These are phyloP conservation scores for Picus viridis DNA, from an alignment of 2,797 vertebrate species.

Conservation along the genomic window DNA sequence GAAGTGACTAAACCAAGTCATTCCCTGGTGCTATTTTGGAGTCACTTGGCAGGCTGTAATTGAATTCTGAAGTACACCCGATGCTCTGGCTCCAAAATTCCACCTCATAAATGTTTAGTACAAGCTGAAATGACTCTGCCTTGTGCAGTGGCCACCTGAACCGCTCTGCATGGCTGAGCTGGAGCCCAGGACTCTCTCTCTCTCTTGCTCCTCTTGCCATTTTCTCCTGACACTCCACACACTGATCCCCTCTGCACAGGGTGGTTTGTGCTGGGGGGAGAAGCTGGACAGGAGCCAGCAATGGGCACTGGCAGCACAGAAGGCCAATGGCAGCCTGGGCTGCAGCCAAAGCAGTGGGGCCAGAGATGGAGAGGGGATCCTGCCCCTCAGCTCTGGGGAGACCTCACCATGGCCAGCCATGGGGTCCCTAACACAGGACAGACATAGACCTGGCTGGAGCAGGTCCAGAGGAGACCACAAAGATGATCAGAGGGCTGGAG, in stretches of 20 bases:
- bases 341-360: too few species aligned
- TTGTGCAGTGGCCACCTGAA: not conserved
- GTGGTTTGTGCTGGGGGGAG: not conserved
- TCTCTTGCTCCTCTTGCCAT: accelerated
- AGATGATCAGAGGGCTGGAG: too few species aligned
- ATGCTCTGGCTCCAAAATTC: not conserved
- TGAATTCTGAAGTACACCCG: not conserved
- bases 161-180: not conserved
- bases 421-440: too few species aligned
- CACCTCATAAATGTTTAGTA: not conserved
- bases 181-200: not conserved
- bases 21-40: not conserved
- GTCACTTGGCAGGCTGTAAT: not conserved
- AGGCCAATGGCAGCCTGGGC: too few species aligned
- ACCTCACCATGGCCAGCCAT: too few species aligned
- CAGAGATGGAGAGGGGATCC: too few species aligned
- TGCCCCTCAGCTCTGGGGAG: too few species aligned
- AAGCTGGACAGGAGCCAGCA: too few species aligned
- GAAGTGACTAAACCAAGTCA: not conserved
- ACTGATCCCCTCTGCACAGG: not conserved
- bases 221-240: not conserved
- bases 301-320: too few species aligned
- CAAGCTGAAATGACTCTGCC: not conserved
- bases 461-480: too few species aligned
- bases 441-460: too few species aligned